A percentile compares a stretch with the other conserved stretches of the same genome.
These are phyloP conservation scores for Cephalopterus ornatus DNA, from an alignment of 2,113 vertebrate species.

Conservation along the genomic window DNA sequence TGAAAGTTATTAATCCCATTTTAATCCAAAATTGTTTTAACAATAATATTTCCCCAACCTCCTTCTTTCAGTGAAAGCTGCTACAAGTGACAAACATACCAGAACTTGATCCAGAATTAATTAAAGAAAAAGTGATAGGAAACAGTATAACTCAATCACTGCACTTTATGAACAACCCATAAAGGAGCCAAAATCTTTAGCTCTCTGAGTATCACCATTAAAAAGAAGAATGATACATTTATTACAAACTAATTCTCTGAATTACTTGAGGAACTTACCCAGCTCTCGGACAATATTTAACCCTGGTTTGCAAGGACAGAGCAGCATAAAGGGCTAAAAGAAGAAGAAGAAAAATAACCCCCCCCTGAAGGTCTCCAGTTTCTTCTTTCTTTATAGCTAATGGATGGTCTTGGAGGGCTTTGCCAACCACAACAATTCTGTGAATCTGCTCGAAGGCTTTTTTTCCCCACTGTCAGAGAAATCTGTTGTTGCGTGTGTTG, in stretches of 20 bases:
- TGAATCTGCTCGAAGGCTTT: background rate
- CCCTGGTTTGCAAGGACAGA: background rate
- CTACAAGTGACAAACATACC: background rate
- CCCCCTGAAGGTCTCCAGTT: background rate
- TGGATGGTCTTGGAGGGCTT: background rate
- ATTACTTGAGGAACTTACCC: background rate
- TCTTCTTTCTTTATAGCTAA: background rate
- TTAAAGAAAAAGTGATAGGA: background rate
- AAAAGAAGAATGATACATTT: background rate
- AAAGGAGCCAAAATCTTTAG: background rate
- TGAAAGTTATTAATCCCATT: background rate
- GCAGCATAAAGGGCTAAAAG: background rate
- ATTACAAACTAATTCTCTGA: constrained; percentile 14
- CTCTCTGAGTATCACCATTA: background rate
- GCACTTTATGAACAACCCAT: background rate
- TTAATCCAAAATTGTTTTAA: background rate
- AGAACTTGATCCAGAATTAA: background rate
- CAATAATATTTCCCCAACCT: background rate
- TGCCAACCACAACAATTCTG: background rate
- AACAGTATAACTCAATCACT: background rate
- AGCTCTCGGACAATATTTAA: background rate
- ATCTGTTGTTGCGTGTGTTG: background rate
- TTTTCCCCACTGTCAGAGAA: background rate
- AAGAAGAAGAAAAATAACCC: background rate
- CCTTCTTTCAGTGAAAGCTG: background rate